Percentiles rank a stretch among this genome's conserved stretches.
These are phyloP conservation scores for Pteria penguin DNA, from an alignment of 2,888 invertebrate genomes.

Conservation along the genomic window DNA sequence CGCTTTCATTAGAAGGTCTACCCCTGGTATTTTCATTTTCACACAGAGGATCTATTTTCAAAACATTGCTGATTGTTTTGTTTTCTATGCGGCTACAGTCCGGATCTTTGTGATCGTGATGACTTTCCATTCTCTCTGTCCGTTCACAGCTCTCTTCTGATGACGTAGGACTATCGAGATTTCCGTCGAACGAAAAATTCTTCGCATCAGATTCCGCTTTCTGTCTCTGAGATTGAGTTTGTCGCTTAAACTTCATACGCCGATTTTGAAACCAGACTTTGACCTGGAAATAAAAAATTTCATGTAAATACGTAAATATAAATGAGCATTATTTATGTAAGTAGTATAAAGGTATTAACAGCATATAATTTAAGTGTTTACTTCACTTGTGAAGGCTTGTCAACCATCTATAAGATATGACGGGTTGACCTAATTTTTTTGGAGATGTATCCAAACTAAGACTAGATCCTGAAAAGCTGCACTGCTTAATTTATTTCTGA, in stretches of 20 bases:
- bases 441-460: no score
- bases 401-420: no score
- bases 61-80: conserved; percentile 30
- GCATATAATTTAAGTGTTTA: no score
- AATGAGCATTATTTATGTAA: no score
- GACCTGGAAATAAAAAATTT: conserved; percentile 80
- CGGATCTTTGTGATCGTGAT: conserved; percentile 34
- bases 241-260: conserved; percentile 89
- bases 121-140: conserved; percentile 39
- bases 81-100: conserved; percentile 23
- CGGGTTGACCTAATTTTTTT: no score
- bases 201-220: conserved; percentile 50
- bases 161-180: conserved; percentile 41
- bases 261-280: conserved; percentile 99
- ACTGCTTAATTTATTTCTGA: no score
- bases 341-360: no score
- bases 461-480: no score
- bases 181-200: conserved; percentile 36
- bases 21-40: conserved; percentile 36
- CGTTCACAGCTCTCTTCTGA: conserved; percentile 45
- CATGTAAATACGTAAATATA: no score
- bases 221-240: conserved; percentile 67
- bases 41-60: conserved; percentile 16
- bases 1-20: conserved; percentile 25
- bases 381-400: no score